A percentile compares a stretch with the other conserved stretches of the same genome.
Conservation (phyloP, 2,113 vertebrate genomes). For the Poecilia latipinna region DNA sequence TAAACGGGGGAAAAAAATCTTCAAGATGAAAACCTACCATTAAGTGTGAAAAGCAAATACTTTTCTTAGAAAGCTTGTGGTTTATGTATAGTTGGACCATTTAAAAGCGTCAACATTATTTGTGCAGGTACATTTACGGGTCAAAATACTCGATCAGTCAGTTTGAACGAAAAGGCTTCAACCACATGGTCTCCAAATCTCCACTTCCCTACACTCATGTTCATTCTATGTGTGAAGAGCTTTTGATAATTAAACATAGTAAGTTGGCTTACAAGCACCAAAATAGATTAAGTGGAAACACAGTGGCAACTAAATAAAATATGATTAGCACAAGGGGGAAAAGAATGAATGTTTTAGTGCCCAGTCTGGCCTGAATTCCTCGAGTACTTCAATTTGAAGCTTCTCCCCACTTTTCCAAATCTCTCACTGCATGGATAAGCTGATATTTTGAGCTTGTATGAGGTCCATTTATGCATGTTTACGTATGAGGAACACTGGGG, state of each 20-base stretch:
- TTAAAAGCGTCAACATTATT: constrained; percentile 67
- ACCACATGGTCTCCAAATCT: constrained; percentile 25
- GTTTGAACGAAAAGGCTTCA: constrained; percentile 30
- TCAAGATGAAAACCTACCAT: constrained; percentile 33
- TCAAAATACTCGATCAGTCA: constrained; percentile 63
- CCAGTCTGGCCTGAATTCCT: constrained; percentile 33
- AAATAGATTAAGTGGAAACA: constrained; percentile 41
- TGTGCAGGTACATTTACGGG: constrained; percentile 75
- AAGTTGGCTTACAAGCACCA: constrained; percentile 19
- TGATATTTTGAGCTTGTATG: constrained; percentile 55
- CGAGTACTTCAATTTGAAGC: constrained; percentile 39
- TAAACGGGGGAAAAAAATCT: background rate
- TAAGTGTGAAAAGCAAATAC: constrained; percentile 55
- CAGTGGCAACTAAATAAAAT: constrained; percentile 48
- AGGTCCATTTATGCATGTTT: constrained; percentile 72
- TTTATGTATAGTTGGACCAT: constrained; percentile 71
- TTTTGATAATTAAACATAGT: constrained; percentile 29
- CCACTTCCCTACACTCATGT: constrained; percentile 8
- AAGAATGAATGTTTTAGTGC: constrained; percentile 38
- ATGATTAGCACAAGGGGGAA: constrained; percentile 29
- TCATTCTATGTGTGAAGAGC: constrained; percentile 17
- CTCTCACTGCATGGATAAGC: constrained; percentile 35
- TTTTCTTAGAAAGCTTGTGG: constrained; percentile 60
- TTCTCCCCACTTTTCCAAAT: constrained; percentile 34
- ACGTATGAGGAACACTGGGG: constrained; percentile 65